These are phyloP conservation scores for Ruditapes philippinarum DNA, from an alignment of 1,140 invertebrate species.

Conservation along the genomic window DNA sequence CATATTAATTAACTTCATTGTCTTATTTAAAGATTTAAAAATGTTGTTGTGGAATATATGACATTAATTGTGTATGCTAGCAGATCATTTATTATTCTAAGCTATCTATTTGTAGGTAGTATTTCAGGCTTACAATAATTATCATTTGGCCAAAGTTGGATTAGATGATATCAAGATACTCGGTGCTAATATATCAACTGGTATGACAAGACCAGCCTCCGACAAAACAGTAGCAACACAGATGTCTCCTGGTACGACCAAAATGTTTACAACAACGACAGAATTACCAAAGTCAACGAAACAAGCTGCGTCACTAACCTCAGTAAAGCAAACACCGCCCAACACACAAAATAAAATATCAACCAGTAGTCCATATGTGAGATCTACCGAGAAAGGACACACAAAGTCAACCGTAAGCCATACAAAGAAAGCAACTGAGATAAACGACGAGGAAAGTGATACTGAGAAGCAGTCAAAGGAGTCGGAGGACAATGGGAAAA, in stretches of 20 bases:
- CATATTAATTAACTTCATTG: too few relatives aligned
- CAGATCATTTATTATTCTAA: too few relatives aligned
- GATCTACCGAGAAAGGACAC: background rate
- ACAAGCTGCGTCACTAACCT: too few relatives aligned
- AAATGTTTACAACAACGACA: too few relatives aligned
- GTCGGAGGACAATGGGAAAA: background rate
- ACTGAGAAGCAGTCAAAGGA: background rate
- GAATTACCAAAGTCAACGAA: too few relatives aligned
- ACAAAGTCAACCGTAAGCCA: background rate
- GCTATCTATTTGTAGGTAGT: slow-evolving; percentile 14
- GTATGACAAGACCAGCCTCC: background rate
- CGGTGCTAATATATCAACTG: background rate
- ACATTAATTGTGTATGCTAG: too few relatives aligned
- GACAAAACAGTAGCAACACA: too few relatives aligned
- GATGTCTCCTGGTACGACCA: too few relatives aligned
- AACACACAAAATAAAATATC: background rate
- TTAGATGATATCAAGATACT: slow-evolving; percentile 23
- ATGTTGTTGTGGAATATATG: too few relatives aligned
- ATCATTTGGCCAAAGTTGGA: background rate
- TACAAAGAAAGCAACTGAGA: background rate
- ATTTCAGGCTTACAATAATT: slow-evolving; percentile 20
- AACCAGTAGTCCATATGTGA: background rate
- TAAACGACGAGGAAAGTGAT: background rate
- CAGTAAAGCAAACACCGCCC: background rate
- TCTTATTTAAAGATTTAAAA: too few relatives aligned